Base-by-base conservation (phyloP, 2,113 vertebrate species). In the Anguilla japonica region DNA sequence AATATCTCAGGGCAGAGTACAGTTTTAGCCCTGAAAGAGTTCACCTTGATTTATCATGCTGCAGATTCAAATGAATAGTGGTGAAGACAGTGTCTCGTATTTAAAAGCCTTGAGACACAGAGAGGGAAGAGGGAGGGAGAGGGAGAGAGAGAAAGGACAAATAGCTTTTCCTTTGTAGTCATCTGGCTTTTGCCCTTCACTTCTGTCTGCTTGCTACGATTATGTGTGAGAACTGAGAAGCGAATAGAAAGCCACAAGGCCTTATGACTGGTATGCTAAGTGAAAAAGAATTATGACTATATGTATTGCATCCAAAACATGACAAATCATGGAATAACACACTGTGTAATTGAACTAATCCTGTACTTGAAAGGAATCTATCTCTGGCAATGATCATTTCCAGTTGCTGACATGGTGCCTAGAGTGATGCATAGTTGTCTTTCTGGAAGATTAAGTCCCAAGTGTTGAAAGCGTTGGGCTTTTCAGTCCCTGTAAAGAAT, bases 231-330 rank as follows among this genome's bases (percentile, higher is more conserved):
- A 75, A 75, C 34, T 75, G 11, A 34, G 20, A 75, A 14, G n/a
- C n/a, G 2, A 75, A 34, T 9, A 34, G n/a, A n/a, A 75, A 9
- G 34, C 9, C 26, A 75, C 26, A 75, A 75, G n/a, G 71, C 71
- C 71, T 34, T 29, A 75, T 75, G n/a, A 75, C 71, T 26, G 26
- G 60, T 75, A 6, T 7, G 71, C 71, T 75, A 34, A 75, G 9
- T n/a, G 71, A 75, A 26, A 75, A 75, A 75, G n/a, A 75, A 75
- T 75, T 75, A 75, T 75, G n/a, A 75, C 71, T 75, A 34, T 34
- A 75, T 75, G 34, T 75, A 75, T n/a, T 75, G 71, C n/a, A 75
- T 75, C 71, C 26, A 75, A 34, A 75, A n/a, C 71, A 13, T 75
- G 71, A 75, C 71, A 75, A 75, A 75, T 75, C 71, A 22, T 75